Base-by-base conservation (phyloP, 2,797 vertebrate genomes). In the Myotis planiceps region DNA sequence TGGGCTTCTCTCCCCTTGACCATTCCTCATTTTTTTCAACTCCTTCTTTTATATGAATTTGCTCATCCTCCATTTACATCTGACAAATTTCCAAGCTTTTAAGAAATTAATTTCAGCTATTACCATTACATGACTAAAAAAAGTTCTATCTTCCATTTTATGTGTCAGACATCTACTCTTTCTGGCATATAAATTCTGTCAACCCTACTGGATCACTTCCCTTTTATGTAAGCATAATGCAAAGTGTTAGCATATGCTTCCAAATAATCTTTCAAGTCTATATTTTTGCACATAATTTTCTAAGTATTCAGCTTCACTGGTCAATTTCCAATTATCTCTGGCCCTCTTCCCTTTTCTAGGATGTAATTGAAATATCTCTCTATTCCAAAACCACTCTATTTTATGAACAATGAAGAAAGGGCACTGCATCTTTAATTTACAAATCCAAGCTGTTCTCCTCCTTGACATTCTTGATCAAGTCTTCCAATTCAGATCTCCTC, bases 21-120 rank as follows among this genome's bases (percentile, higher is more conserved):
- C 75, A 81, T 92, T 96, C 71, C 86, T 96, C 90, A 92, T 81
- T 23, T 14, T 88, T 94, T 97, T 86, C 83, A 78, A 29, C 9
- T 39, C 27, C 53, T 95, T 96, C 87, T 55, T 83, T 96, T 88
- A 93, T 16, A 87, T 74, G 82, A 94, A 96, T 96, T 95, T 96
- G 8, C 15, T 96, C 96, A 96, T 95, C 88, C 25, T 94, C 80
- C 83, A 83, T 74, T 95, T 95, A 90, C 81, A 79, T 95, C 72
- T 90, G 96, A 88, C 87, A 95, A 96, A 95, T 90, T 93, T 86
- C 93, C 82, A 88, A 85, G 94, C 95, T 97, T 96, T 97, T 97
- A 96, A 96, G 88, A 96, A 97, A 97, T 97, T 96, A 95, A 97
- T 94, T 97, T 97, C 27, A 90, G 81, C 85, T 95, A 96, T 96